These are phyloP conservation scores for Semnornis frantzii DNA, from an alignment of 2,113 vertebrate species.

Conservation along the genomic window DNA sequence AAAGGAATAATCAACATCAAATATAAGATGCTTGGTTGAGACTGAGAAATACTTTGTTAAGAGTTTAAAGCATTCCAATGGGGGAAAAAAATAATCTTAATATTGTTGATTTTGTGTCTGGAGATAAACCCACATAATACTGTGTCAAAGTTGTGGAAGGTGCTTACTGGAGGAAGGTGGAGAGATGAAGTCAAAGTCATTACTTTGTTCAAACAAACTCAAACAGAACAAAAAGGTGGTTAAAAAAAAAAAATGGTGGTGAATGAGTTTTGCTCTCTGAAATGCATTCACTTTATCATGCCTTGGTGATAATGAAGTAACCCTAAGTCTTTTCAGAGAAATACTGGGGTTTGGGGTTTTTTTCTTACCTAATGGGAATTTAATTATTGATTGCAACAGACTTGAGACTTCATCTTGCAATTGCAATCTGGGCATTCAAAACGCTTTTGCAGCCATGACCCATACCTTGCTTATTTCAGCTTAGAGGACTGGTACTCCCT, in stretches of 20 bases:
- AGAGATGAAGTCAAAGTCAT: background rate
- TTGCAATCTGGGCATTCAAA: background rate
- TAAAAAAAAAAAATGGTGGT: background rate
- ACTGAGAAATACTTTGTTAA: conserved; percentile 4
- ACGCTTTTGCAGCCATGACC: background rate
- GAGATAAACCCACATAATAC: background rate
- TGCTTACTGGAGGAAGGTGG: background rate
- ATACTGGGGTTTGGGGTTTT: background rate
- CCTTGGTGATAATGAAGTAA: background rate
- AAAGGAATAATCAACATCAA: conserved; percentile 5
- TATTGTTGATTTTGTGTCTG: conserved; percentile 33
- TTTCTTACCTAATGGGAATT: background rate
- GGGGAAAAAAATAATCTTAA: conserved; percentile 31
- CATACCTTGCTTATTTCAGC: background rate
- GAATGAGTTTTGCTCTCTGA: background rate
- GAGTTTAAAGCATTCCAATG: background rate
- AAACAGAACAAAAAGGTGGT: background rate
- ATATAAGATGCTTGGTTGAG: background rate
- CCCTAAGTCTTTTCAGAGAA: background rate
- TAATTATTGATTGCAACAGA: background rate
- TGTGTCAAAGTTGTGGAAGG: background rate
- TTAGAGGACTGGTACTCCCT: background rate
- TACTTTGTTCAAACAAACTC: conserved; percentile 5
- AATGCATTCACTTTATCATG: background rate
- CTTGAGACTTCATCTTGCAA: background rate